phyloP scores from a whole-genome alignment of 1,140 invertebrate species.

The Drosophila arizonae region DNA sequence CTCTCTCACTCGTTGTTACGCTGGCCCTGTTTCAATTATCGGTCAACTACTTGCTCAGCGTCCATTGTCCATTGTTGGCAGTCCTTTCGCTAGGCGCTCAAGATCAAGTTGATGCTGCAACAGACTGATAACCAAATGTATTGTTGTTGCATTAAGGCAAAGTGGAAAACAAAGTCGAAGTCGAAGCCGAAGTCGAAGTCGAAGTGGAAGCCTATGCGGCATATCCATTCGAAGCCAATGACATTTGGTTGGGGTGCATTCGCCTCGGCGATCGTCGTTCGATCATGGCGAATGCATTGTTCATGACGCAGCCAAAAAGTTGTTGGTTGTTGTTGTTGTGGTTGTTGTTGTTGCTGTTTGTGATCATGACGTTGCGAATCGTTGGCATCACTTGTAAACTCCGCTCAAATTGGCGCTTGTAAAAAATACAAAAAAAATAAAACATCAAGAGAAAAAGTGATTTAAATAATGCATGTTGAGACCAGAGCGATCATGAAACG shows the following conservation, averaged over 20 bases:
- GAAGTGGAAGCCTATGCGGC: slow-evolving; percentile 1
- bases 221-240: slow-evolving; percentile 57
- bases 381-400: slow-evolving; percentile 25
- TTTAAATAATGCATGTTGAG: slow-evolving; percentile 24
- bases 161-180: neutral
- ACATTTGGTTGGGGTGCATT: slow-evolving; percentile 71
- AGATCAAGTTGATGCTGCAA: slow-evolving; percentile 7
- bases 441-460: slow-evolving; percentile 1
- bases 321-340: neutral
- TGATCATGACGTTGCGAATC: slow-evolving; percentile 54
- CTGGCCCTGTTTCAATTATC: slow-evolving; percentile 23
- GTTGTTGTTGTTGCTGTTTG: too few relatives aligned
- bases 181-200: neutral
- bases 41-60: slow-evolving; percentile 11
- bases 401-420: slow-evolving; percentile 40
- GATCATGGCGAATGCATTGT: slow-evolving; percentile 31
- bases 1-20: neutral
- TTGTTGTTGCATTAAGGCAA: neutral
- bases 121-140: slow-evolving; percentile 15
- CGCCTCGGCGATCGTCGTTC: slow-evolving; percentile 43
- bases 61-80: neutral
- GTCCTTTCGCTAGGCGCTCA: slow-evolving; percentile 4
- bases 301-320: slow-evolving; percentile 36
- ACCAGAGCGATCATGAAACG: neutral
- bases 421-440: neutral